Conservation (phyloP, 2,113 vertebrate species). For the Tachuris rubrigastra region DNA sequence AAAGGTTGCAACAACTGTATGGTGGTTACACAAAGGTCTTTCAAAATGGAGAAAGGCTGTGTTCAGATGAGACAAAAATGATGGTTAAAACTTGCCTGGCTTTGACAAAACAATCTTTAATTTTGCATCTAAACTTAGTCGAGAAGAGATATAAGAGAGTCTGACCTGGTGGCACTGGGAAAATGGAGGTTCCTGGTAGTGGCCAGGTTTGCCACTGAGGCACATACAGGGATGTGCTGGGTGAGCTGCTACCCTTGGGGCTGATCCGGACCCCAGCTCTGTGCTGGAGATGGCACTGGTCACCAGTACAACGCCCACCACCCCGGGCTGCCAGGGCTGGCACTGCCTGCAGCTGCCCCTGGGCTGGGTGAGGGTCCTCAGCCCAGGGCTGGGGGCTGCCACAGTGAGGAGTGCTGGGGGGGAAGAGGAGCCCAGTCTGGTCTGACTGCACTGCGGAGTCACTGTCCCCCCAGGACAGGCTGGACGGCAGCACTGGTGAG, state of each 20-base stretch:
- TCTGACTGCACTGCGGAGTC: background rate
- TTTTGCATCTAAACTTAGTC: background rate
- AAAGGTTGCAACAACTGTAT: background rate
- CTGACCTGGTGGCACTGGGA: background rate
- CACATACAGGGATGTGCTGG: rapidly evolving
- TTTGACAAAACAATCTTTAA: background rate
- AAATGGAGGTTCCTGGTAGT: rapidly evolving
- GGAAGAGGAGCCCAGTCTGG: background rate
- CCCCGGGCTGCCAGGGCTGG: background rate
- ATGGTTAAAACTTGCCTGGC: background rate
- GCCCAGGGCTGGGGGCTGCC: background rate
- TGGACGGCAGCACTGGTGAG: background rate
- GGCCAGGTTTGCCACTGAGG: rapidly evolving
- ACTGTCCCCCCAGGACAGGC: rapidly evolving
- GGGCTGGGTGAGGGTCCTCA: rapidly evolving
- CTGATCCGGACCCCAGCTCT: background rate
- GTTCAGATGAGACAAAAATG: background rate
- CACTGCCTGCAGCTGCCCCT: background rate
- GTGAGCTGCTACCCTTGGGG: background rate
- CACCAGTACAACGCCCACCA: rapidly evolving
- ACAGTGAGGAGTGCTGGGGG: background rate
- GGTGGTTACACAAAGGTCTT: background rate
- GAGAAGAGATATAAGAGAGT: background rate
- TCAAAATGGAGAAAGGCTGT: background rate
- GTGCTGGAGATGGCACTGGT: rapidly evolving